Base-by-base conservation (phyloP, 35 echinoderm and acorn worm genomes). In the Ophiothrix spiculata region DNA sequence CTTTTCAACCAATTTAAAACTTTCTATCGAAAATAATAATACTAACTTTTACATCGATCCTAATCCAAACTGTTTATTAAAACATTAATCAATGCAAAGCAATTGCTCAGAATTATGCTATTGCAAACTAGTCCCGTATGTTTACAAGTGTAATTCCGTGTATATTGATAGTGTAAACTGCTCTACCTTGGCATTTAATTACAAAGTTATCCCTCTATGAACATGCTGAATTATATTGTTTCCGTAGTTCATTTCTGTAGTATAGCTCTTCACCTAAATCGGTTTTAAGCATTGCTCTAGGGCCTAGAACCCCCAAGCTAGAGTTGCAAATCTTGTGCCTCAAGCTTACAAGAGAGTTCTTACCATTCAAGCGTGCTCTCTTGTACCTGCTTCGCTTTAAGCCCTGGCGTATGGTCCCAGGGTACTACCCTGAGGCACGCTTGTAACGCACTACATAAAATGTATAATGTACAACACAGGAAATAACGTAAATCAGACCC, bases 371-470 rank as follows among this genome's bases (percentile, higher is more conserved):
- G 60, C 60, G 29, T 69, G 60, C 25, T 28, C 60, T 28, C 16
- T 69, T 69, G 6, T 69, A 25, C 16, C 29, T 69, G 60, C 60
- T 28, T 12, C 29, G 60, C 29, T 49, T 49, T 69, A 69, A 25
- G 60, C 60, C 60, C 60, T 15, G 6, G 60, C 29, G 8, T 25
- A n/a, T 69, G 60, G 60, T 69, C 60, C 60, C 60, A 69, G 60
- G 60, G 60, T 28, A 69, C 60, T 28, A 69, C 60, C 60, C 60
- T 69, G 60, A 69, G 60, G 60, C 60, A 69, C 60, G 60, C 60
- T 69, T n/a, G n/a, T n/a, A n/a, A n/a, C n/a, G n/a, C n/a, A n/a
- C n/a, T n/a, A n/a, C n/a, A n/a, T n/a, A n/a, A n/a, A n/a, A n/a
- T n/a, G n/a, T n/a, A n/a, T n/a, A n/a, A n/a, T n/a, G n/a, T n/a